phyloP scores from a whole-genome alignment of 1,140 invertebrate genomes.

The Plodia interpunctella region DNA sequence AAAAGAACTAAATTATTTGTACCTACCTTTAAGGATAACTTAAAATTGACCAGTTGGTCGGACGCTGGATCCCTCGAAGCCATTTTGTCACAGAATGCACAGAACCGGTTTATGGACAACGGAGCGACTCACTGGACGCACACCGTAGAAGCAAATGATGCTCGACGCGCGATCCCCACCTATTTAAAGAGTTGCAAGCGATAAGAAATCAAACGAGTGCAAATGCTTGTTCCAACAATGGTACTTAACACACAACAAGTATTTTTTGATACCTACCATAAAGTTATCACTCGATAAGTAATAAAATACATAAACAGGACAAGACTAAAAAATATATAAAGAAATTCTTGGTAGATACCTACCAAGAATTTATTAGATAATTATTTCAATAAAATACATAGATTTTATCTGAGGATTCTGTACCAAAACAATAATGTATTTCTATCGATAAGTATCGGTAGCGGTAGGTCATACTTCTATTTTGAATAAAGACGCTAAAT shows the following conservation, averaged over 20 bases:
- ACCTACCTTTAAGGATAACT: conserved; percentile 80
- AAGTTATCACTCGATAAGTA: not conserved
- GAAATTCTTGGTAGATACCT: no score
- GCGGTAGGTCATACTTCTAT: no score
- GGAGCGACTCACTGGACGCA: conserved; percentile 57
- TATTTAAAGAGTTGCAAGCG: conserved; percentile 56
- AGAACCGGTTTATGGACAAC: conserved; percentile 16
- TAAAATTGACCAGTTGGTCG: conserved; percentile 84
- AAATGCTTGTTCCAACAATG: not conserved
- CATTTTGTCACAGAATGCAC: conserved; percentile 55
- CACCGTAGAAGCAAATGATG: conserved; percentile 48
- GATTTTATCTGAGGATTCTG: no score
- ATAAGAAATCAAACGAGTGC: conserved; percentile 40
- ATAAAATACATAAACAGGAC: no score
- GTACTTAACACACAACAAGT: not conserved
- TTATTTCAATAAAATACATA: no score
- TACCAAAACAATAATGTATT: no score
- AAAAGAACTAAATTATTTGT: no score
- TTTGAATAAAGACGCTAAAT: no score
- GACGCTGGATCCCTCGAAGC: conserved; percentile 80
- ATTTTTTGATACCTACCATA: not conserved
- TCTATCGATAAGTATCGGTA: no score
- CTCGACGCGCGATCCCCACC: conserved; percentile 16
- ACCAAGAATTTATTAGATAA: no score
- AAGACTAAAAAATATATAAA: no score